A percentile compares a stretch with the other conserved stretches of the same genome.
These are phyloP conservation scores for Pandemis corylana DNA, from an alignment of 2,888 invertebrate species.

Conservation along the genomic window DNA sequence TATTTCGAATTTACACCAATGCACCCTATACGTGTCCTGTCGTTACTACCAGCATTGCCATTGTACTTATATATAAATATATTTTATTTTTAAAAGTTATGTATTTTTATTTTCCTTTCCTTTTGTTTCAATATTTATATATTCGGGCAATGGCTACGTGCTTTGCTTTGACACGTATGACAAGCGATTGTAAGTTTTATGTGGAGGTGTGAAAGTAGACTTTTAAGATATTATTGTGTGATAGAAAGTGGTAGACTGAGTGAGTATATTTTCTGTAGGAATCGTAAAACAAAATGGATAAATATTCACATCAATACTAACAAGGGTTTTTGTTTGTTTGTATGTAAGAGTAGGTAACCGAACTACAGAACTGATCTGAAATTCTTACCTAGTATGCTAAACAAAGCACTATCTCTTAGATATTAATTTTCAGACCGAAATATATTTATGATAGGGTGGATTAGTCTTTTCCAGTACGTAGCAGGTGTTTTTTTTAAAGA, in stretches of 20 bases:
- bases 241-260: neutral
- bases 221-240: neutral
- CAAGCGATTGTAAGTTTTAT: conserved; percentile 20
- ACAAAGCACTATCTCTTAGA: too few relatives aligned
- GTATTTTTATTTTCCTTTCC: conserved; percentile 72
- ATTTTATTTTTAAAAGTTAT: conserved; percentile 60
- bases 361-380: too few relatives aligned
- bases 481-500: too few relatives aligned
- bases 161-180: conserved; percentile 41
- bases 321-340: too few relatives aligned
- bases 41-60: conserved; percentile 65
- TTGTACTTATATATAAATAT: conserved; percentile 80
- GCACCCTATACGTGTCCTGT: neutral
- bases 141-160: conserved; percentile 73
- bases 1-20: too few relatives aligned
- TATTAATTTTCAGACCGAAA: too few relatives aligned
- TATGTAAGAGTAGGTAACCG: too few relatives aligned
- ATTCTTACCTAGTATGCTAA: too few relatives aligned
- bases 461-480: too few relatives aligned
- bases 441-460: too few relatives aligned
- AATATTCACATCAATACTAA: too few relatives aligned
- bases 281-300: neutral
- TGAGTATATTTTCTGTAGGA: neutral
- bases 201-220: neutral
- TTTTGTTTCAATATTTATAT: conserved; percentile 62